Evolutionary conservation across 92 coral and sea anemone genomes (phyloP).

Genomic region (Epizoanthus stellaris): DNA sequence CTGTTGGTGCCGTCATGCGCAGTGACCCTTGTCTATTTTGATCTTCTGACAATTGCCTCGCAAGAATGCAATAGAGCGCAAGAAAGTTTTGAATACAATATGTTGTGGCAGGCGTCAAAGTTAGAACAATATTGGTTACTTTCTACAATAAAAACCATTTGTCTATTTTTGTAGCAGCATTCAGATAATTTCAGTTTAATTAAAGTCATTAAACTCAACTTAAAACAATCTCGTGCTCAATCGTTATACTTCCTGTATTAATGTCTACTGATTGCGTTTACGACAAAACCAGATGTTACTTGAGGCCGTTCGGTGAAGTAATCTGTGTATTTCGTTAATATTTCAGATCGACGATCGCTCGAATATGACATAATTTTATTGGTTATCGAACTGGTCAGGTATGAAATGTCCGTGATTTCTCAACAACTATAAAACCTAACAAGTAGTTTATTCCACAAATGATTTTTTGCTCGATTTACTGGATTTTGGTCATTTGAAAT

Average conservation of each 20-base stretch:
- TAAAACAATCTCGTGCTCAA: background rate
- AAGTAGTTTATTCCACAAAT: too few species aligned
- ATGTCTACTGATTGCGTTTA: background rate
- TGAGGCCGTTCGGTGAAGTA: background rate
- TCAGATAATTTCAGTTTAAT: background rate
- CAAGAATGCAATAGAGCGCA: conserved; percentile 8
- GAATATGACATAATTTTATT: background rate
- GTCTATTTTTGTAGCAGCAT: background rate
- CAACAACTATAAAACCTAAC: too few species aligned
- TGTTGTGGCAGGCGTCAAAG: background rate
- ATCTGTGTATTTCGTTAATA: conserved; percentile 2
- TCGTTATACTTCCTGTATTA: too few species aligned
- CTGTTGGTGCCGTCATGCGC: conserved; percentile 29
- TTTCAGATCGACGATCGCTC: conserved; percentile 7
- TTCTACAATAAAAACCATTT: background rate
- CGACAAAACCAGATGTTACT: too few species aligned
- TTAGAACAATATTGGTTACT: background rate
- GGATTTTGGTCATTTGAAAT: too few species aligned
- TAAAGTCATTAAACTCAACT: background rate
- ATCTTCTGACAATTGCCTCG: background rate
- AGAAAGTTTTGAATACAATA: background rate
- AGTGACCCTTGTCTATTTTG: conserved; percentile 7
- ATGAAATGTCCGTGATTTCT: too few species aligned
- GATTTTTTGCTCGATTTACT: too few species aligned
- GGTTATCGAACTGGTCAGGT: too few species aligned